These are phyloP conservation scores for Agelaius phoeniceus DNA, from an alignment of 2,113 vertebrate genomes.

Conservation along the genomic window DNA sequence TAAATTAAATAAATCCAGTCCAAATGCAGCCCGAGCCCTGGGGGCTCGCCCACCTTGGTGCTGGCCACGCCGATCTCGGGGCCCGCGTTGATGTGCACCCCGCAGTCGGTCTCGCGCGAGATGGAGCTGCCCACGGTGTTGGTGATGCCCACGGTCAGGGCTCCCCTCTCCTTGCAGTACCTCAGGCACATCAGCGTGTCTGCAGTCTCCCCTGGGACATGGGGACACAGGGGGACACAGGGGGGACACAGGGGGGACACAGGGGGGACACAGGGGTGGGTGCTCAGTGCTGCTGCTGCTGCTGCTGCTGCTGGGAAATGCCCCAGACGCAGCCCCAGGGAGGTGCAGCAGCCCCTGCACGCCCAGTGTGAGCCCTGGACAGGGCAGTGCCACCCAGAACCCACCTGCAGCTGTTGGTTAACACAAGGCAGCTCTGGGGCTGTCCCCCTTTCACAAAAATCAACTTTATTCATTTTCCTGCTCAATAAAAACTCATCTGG, in stretches of 20 bases:
- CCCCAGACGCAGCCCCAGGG: neutral
- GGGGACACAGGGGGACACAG: neutral
- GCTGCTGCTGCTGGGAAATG: neutral
- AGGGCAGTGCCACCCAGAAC: too few relatives aligned
- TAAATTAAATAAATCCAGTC: too few relatives aligned
- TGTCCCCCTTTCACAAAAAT: neutral
- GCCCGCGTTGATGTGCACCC: conserved; percentile 96
- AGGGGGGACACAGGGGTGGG: neutral
- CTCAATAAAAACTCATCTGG: neutral
- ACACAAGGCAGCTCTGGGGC: neutral
- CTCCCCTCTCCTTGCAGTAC: conserved; percentile 95
- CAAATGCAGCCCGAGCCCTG: too few relatives aligned
- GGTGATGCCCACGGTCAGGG: conserved; percentile 94
- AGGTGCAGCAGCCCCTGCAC: neutral
- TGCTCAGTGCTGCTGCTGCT: neutral
- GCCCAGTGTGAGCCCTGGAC: rapidly evolving
- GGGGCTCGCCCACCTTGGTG: conserved; percentile 81
- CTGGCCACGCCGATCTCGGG: conserved; percentile 97
- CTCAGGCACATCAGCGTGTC: conserved; percentile 93
- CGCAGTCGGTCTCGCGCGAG: conserved; percentile 95
- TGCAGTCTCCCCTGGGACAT: conserved; percentile 89
- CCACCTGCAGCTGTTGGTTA: rapidly evolving
- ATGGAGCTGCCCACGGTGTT: conserved; percentile 98
- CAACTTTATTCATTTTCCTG: neutral
- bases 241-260: too few relatives aligned